phyloP scores from a whole-genome alignment of 1,140 invertebrate species.

The Scaptomyza montana region DNA sequence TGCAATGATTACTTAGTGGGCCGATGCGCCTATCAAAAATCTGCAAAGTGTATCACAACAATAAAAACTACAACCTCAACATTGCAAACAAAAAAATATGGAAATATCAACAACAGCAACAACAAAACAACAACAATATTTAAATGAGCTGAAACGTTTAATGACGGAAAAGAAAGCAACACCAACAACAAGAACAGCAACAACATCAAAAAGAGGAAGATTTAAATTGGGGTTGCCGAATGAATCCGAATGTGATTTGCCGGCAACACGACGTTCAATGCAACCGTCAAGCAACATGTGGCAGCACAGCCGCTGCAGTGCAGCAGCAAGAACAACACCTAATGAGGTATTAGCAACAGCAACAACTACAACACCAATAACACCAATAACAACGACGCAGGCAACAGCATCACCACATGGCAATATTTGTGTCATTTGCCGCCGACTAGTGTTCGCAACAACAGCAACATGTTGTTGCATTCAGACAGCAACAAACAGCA shows the following conservation, averaged over 20 bases:
- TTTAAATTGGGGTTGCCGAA: too few relatives aligned
- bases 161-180: conserved; percentile 20
- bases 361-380: conserved; percentile 16
- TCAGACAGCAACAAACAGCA: conserved; percentile 28
- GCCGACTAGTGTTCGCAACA: conserved; percentile 42
- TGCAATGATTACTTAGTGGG: conserved; percentile 68
- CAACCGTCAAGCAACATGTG: not conserved
- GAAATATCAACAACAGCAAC: not conserved
- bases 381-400: conserved; percentile 20
- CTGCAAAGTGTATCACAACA: conserved; percentile 13
- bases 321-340: conserved; percentile 20
- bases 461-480: conserved; percentile 28
- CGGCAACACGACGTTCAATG: not conserved
- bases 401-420: conserved; percentile 15
- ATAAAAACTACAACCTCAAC: conserved; percentile 12
- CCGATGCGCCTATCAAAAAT: conserved; percentile 19
- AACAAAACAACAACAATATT: not conserved
- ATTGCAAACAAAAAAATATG: conserved; percentile 6
- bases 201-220: not conserved
- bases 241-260: not conserved
- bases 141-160: not conserved
- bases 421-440: conserved; percentile 65
- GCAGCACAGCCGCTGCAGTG: conserved; percentile 7
- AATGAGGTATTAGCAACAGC: conserved; percentile 27
- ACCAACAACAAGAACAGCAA: conserved; percentile 37